A percentile compares a stretch with the other conserved stretches of the same genome.
These are phyloP conservation scores for Hemicentrotus pulcherrimus DNA, from an alignment of 35 echinoderm and acorn worm species.

Conservation along the genomic window DNA sequence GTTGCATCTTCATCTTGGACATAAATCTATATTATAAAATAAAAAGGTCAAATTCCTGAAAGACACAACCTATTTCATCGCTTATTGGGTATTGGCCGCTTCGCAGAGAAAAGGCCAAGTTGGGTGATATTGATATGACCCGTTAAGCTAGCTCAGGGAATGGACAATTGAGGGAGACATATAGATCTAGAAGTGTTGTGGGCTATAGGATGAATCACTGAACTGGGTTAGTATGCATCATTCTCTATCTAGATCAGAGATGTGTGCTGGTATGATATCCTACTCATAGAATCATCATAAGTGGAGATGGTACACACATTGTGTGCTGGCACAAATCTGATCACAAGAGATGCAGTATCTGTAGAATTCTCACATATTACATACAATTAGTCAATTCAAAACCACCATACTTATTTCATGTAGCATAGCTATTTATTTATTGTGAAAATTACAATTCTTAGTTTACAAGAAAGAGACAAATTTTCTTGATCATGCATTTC, in stretches of 20 bases:
- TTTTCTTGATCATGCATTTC: no score
- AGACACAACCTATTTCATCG: background rate
- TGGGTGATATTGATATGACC: background rate
- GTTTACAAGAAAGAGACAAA: no score
- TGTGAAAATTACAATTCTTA: no score
- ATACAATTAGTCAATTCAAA: no score
- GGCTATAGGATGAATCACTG: background rate
- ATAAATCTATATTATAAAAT: background rate
- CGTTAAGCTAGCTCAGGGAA: background rate
- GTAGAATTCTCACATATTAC: no score
- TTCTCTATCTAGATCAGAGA: background rate
- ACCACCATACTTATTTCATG: no score
- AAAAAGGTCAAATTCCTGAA: background rate
- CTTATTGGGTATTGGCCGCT: background rate
- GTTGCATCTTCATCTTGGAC: background rate
- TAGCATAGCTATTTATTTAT: no score
- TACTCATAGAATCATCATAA: background rate
- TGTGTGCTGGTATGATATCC: background rate
- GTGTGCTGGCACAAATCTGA: background rate
- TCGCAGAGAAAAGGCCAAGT: background rate
- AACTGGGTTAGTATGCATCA: no score
- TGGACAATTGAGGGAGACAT: slow-evolving; percentile 5
- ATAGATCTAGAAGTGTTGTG: background rate
- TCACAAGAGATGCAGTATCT: no score
- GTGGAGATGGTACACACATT: background rate